Evolutionary conservation across 2,113 vertebrate genomes (phyloP).

Genomic region (Neofelis nebulosa): DNA sequence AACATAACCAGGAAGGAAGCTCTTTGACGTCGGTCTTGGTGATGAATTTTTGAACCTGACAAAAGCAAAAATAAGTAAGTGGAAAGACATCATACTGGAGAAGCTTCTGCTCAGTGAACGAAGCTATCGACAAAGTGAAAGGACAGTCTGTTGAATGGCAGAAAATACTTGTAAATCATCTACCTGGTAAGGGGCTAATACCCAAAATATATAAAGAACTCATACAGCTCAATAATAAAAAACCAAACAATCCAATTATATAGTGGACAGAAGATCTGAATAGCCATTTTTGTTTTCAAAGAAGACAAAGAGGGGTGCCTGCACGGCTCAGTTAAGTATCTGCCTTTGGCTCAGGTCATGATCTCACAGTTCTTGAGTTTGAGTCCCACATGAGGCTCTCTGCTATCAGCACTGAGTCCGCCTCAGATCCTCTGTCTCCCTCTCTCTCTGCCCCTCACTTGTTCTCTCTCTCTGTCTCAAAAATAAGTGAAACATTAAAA

Average conservation of each 20-base stretch:
- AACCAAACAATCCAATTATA: not conserved
- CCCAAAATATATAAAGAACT: not conserved
- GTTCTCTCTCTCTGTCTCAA: too few species aligned
- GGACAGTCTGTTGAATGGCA: not conserved
- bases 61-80: not conserved
- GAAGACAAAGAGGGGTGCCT: not conserved
- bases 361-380: too few species aligned
- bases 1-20: not conserved
- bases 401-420: too few species aligned
- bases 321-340: too few species aligned
- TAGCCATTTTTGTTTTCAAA: not conserved
- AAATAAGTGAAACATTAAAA: too few species aligned
- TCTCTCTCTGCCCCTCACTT: too few species aligned
- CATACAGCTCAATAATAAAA: not conserved
- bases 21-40: not conserved
- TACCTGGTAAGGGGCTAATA: not conserved
- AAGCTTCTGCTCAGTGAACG: not conserved
- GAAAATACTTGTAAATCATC: not conserved
- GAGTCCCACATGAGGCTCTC: too few species aligned
- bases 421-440: too few species aligned
- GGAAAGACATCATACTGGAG: not conserved
- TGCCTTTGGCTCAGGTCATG: too few species aligned
- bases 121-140: not conserved
- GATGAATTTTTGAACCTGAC: not conserved
- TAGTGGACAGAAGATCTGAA: not conserved